Evolutionary conservation across 2,113 vertebrate genomes (phyloP).

Genomic region (Canis aureus): DNA sequence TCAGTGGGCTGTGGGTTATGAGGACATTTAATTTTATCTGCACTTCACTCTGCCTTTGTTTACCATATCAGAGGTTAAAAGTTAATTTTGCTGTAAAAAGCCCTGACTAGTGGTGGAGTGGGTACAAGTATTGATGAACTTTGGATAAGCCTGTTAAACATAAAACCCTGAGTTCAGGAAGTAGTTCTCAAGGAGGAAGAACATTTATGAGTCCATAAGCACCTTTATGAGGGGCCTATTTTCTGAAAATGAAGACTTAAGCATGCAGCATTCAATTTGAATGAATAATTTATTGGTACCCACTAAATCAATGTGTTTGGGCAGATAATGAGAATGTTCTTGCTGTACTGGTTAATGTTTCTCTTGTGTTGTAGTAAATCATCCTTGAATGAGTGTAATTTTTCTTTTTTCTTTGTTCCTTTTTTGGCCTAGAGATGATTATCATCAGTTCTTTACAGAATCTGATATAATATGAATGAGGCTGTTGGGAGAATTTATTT

Average conservation of each 20-base stretch:
- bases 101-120: neutral
- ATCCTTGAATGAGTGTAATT: neutral
- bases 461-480: neutral
- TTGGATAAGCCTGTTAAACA: neutral
- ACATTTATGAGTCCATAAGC: neutral
- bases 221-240: neutral
- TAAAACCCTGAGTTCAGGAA: neutral
- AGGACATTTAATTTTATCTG: neutral
- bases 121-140: neutral
- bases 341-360: slow-evolving; percentile 7
- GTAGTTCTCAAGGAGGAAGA: neutral
- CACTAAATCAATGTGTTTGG: slow-evolving; percentile 15
- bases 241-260: slow-evolving; percentile 27
- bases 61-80: neutral
- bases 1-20: neutral
- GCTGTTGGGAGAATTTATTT: neutral
- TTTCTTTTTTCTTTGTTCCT: neutral
- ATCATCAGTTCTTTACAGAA: neutral
- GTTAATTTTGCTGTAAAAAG: slow-evolving; percentile 17
- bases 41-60: neutral
- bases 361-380: slow-evolving; percentile 12
- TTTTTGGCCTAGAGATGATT: neutral
- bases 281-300: slow-evolving; percentile 48
- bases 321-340: slow-evolving; percentile 8
- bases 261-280: neutral